Evolutionary conservation across 2,888 invertebrate species (phyloP).

Genomic region (Masnerella sp.): DNA sequence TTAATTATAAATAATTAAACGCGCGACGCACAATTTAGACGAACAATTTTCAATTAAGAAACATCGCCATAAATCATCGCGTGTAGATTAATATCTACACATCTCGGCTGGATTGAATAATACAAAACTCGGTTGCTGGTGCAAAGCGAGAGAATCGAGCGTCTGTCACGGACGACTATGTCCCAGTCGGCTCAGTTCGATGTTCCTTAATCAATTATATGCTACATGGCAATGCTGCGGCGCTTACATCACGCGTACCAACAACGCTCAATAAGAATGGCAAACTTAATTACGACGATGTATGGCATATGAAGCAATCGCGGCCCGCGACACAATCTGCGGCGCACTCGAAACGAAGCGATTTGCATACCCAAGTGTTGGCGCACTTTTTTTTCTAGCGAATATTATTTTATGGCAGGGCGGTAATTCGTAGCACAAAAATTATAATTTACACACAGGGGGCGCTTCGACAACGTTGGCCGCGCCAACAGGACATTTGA

Average conservation of each 20-base stretch:
- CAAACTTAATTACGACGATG: conserved; percentile 75
- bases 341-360: conserved; percentile 62
- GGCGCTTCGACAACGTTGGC: conserved; percentile 32
- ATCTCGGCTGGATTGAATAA: conserved; percentile 28
- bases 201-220: conserved; percentile 68
- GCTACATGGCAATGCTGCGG: conserved; percentile 55
- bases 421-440: conserved; percentile 52
- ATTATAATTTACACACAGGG: conserved; percentile 53
- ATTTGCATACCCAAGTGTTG: conserved; percentile 67
- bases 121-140: conserved; percentile 13
- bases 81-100: conserved; percentile 16
- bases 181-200: conserved; percentile 57
- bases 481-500: conserved; percentile 42
- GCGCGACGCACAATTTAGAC: neutral
- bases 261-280: conserved; percentile 66
- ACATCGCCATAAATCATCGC: conserved; percentile 21
- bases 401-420: conserved; percentile 57
- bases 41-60: conserved; percentile 3
- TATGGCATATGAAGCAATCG: conserved; percentile 66
- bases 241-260: conserved; percentile 50
- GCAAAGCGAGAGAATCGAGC: conserved; percentile 30
- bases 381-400: conserved; percentile 42
- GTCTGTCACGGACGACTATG: conserved; percentile 54
- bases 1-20: neutral
- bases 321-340: conserved; percentile 63